Conservation (phyloP, 2,888 invertebrate genomes). For the Sinopyrophorus schimmeli region DNA sequence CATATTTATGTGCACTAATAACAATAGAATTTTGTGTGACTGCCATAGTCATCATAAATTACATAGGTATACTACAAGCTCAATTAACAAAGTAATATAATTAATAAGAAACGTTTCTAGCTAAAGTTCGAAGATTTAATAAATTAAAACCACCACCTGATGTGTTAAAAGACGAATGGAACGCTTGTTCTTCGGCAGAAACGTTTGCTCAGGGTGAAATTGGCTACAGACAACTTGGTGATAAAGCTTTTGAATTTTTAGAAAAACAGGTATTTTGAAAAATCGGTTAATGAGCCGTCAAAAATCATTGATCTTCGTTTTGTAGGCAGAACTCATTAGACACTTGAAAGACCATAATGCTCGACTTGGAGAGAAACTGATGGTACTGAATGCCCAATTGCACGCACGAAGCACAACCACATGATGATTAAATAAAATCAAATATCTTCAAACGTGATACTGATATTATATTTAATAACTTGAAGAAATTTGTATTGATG, state of each 20-base stretch:
- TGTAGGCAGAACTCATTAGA: conserved; percentile 67
- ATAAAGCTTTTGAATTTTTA: conserved; percentile 62
- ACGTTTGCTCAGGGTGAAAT: conserved; percentile 58
- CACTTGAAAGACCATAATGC: conserved; percentile 70
- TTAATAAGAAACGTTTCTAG: conserved; percentile 50
- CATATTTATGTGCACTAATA: conserved; percentile 62
- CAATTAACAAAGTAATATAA: no score
- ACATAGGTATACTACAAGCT: conserved; percentile 57
- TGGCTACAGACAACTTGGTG: conserved; percentile 57
- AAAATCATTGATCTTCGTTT: conserved; percentile 12
- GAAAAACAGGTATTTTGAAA: conserved; percentile 61
- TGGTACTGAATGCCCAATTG: conserved; percentile 61
- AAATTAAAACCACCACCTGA: conserved; percentile 63
- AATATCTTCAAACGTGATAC: no score
- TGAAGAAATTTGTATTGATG: no score
- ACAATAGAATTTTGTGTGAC: conserved; percentile 59
- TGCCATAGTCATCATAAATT: conserved; percentile 57
- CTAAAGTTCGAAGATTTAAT: conserved; percentile 65
- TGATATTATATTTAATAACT: no score
- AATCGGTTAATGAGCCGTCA: conserved; percentile 2
- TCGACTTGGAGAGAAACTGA: conserved; percentile 66
- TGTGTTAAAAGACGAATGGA: conserved; percentile 65
- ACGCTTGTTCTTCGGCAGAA: conserved; percentile 57
- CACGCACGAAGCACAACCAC: conserved; percentile 43
- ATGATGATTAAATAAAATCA: no score